Base-by-base conservation (phyloP, 2,888 invertebrate species). In the Lysandra bellargus region DNA sequence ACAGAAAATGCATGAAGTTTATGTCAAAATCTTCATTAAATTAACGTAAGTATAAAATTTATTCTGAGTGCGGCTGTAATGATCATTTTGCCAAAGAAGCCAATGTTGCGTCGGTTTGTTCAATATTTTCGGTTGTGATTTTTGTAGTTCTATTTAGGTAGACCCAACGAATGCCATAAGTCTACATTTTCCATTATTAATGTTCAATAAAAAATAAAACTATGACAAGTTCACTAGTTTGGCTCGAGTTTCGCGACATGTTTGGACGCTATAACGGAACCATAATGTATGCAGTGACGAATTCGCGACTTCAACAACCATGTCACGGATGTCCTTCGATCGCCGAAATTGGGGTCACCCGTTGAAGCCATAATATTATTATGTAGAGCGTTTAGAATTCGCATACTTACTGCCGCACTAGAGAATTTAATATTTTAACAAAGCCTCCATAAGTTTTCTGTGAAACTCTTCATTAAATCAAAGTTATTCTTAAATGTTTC, bases 251-350 rank as follows among this genome's bases (percentile, higher is more conserved):
- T 23, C 49, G 75, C n/a, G 53, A 57, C 76, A 53, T 53, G 53
- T 23, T 76, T 6, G 53, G 33, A 33, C 23, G 12, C 9, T 74
- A 14, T 76, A 76, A 76, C 76, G 76, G 76, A 14, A 76, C 76
- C 30, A 6, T 76, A 33, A 57, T 53, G 57, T 57, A 76, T 76
- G 33, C 76, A 30, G 76, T 76, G 76, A 74, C 40, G 74, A 75
- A 49, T 76, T 76, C 5, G 76, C 30, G 53, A 33, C 76, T 57
- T 53, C 53, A 4, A 76, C 53, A 57, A 44, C 44, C 76, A 12
- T 14, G 57, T 53, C 57, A 53, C 57, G 76, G 57, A 57, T 76
- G 76, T 76, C 76, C 76, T 76, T 76, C 76, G 76, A 44, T 76
- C 53, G 53, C 57, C 9, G 17, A 53, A 12, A 76, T 57, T 76